These are phyloP conservation scores for Galerucella calmariensis DNA, from an alignment of 2,888 invertebrate genomes.

Conservation along the genomic window DNA sequence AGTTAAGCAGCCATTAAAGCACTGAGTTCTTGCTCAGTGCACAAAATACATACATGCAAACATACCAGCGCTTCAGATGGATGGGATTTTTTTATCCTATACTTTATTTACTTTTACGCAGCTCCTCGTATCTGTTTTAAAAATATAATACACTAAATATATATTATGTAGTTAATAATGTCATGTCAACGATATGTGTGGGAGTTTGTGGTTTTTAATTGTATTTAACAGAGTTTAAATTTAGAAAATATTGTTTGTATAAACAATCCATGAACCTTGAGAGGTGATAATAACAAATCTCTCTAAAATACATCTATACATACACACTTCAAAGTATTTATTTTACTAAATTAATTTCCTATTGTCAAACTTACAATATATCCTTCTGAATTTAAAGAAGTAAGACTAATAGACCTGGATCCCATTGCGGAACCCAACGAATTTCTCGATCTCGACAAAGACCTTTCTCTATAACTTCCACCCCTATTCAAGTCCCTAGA, in stretches of 20 bases:
- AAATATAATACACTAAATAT: not conserved
- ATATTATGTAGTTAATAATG: not conserved
- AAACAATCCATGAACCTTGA: not conserved
- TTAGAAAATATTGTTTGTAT: not conserved
- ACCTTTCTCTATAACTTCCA: conserved; percentile 57
- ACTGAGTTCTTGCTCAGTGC: too few species aligned
- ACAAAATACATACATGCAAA: too few species aligned
- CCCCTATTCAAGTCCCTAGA: conserved; percentile 52
- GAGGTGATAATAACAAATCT: not conserved
- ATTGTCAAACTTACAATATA: conserved; percentile 73
- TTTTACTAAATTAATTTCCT: not conserved
- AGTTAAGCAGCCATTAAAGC: too few species aligned
- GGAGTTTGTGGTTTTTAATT: not conserved
- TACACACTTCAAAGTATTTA: too few species aligned
- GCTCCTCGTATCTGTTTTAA: not conserved
- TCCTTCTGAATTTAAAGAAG: conserved; percentile 82
- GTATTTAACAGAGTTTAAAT: not conserved
- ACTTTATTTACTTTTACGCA: too few species aligned
- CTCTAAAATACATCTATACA: not conserved
- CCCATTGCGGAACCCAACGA: conserved; percentile 61
- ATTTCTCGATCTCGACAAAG: conserved; percentile 60
- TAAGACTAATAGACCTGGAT: conserved; percentile 73
- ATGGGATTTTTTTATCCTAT: too few species aligned
- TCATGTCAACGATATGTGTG: not conserved
- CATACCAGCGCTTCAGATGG: too few species aligned